Conservation (phyloP, 2,888 invertebrate species). For the Acholoe squamosa region DNA sequence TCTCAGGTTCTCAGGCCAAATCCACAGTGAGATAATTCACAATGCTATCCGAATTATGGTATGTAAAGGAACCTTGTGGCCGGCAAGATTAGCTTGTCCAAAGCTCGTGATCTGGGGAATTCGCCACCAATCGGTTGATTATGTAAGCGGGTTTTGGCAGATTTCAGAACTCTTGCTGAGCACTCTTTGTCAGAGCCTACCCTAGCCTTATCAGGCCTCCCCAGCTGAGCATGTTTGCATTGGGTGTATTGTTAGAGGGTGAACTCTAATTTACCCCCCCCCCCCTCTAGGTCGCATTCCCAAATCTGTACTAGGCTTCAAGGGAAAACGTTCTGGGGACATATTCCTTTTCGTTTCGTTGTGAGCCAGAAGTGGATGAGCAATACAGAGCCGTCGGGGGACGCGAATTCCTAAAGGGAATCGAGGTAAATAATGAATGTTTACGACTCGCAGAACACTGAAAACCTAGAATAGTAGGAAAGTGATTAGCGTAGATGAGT, state of each 20-base stretch:
- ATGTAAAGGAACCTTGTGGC: too few species aligned
- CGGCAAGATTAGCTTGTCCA: too few species aligned
- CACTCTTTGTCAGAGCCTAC: background rate
- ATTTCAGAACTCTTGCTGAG: background rate
- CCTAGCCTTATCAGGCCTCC: background rate
- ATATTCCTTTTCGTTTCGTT: background rate
- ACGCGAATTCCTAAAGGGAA: slow-evolving; percentile 19
- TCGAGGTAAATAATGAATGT: background rate
- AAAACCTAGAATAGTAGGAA: too few species aligned
- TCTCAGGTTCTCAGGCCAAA: too few species aligned
- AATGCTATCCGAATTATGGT: too few species aligned
- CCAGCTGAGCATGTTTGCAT: background rate
- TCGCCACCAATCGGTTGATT: background rate
- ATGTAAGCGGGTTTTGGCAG: slow-evolving; percentile 7
- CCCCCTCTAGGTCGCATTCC: background rate
- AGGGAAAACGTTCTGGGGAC: background rate
- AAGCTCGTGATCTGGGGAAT: too few species aligned
- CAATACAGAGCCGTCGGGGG: background rate
- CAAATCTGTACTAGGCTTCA: background rate
- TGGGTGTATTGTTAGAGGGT: background rate
- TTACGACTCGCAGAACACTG: background rate
- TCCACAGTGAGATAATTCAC: too few species aligned
- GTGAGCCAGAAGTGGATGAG: background rate
- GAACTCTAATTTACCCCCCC: background rate
- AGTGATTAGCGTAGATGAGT: too few species aligned